Conservation (phyloP, 2,113 vertebrate species). For the Poicephalus meyeri region DNA sequence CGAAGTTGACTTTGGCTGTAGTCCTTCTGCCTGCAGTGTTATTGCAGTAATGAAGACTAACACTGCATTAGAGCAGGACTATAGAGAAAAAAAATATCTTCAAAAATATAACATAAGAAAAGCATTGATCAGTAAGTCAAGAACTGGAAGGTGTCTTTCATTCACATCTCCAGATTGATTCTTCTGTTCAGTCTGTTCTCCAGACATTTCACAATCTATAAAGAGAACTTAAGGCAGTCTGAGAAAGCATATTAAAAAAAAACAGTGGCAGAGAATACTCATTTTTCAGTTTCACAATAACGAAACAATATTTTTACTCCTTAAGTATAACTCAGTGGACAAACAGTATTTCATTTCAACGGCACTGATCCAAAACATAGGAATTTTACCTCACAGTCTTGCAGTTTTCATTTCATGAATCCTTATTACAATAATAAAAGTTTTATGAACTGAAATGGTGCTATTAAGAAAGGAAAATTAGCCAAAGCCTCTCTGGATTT, state of each 20-base stretch:
- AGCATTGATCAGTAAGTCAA: background rate
- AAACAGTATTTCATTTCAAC: background rate
- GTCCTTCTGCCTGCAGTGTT: background rate
- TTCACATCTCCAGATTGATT: background rate
- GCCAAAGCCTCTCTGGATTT: constrained; percentile 7
- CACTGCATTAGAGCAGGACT: background rate
- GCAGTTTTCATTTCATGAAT: constrained; percentile 12
- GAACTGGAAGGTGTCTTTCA: background rate
- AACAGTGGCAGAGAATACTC: background rate
- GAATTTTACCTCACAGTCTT: background rate
- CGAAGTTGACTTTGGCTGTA: constrained; percentile 16
- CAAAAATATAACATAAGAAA: background rate
- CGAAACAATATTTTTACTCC: background rate
- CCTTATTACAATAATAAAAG: constrained; percentile 25
- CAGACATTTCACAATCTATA: background rate
- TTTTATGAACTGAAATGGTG: constrained; percentile 24
- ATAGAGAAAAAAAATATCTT: background rate
- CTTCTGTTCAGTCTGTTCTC: background rate
- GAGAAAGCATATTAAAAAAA: background rate
- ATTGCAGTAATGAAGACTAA: background rate
- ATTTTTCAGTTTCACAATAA: background rate
- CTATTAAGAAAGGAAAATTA: constrained; percentile 45
- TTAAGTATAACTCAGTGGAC: background rate
- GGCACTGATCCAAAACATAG: background rate
- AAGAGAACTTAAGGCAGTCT: background rate